Base-by-base conservation (phyloP, 2,888 invertebrate species). In the Tetranychus piercei region DNA sequence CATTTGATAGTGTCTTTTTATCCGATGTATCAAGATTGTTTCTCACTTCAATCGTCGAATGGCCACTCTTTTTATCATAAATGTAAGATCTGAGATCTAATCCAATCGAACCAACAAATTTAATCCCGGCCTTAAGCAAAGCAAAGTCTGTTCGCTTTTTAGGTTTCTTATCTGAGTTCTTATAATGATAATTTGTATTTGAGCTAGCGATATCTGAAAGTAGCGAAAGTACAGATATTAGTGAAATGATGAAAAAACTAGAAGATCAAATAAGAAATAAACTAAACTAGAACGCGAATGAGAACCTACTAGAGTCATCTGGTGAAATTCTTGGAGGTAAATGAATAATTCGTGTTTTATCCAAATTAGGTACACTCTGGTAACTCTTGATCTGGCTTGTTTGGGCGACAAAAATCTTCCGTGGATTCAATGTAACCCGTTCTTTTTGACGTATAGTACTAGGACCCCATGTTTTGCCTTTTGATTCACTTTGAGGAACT, bases 391-490 rank as follows among this genome's bases (percentile, higher is more conserved):
- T 71, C 8, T 22, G 43, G 18, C 15, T 9, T 75, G 83, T 83
- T 75, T 83, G 83, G 73, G 83, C 83, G 76, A 82, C 82, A 78
- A 85, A 80, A 67, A 67, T 9, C 34, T 71, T 83, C 80, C 83
- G 85, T 79, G 83, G 84, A 79, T 85, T 84, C 80, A 80, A 84
- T 80, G 89, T 89, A 75, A 90, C 88, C 80, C 93, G 88, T 82
- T 94, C 91, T 79, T 91, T 90, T 84, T 92, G 91, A 84, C 92
- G 93, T 81, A 91, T 89, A 73, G 94, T 92, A 81, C 93, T 93
- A 77, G 95, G 95, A 79, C 96, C 95, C 95, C 96, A 95, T 77
- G 96, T 96, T 87, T 94, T 94, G 84, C 94, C 94, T 85, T 95
- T 95, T 81, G 91, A 90, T 81, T 93, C 94, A 85, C 93, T 94